Conservation (phyloP, 2,113 vertebrate genomes). For the Lepus timidus region DNA sequence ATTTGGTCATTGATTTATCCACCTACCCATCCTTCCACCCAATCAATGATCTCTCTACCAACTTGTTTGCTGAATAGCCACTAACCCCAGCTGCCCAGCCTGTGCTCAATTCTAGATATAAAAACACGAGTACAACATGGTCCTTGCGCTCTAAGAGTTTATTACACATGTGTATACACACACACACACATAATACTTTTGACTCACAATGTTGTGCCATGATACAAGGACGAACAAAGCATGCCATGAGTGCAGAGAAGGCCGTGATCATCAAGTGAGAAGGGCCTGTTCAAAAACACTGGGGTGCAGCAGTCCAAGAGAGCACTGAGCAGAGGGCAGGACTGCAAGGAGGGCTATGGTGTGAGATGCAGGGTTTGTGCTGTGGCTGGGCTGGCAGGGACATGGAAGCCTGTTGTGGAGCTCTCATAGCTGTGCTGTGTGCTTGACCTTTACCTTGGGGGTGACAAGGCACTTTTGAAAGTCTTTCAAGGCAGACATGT, state of each 20-base stretch:
- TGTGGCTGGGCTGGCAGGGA: fast-evolving
- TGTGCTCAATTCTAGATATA: constrained; percentile 4
- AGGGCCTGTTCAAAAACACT: neutral
- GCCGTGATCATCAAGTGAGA: neutral
- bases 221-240: constrained; percentile 10
- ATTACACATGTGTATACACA: neutral
- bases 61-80: neutral
- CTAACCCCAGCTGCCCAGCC: neutral
- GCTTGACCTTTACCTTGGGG: neutral
- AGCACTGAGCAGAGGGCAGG: neutral
- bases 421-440: neutral
- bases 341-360: fast-evolving
- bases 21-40: neutral
- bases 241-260: neutral
- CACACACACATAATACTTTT: neutral
- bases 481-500: neutral
- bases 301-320: too few relatives aligned
- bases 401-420: fast-evolving
- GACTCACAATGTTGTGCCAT: constrained; percentile 22
- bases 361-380: fast-evolving
- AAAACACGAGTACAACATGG: constrained; percentile 6
- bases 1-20: neutral
- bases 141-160: neutral
- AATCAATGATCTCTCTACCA: neutral
- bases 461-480: neutral